Percentiles rank a stretch among this genome's conserved stretches.
Conservation (phyloP, 2,797 vertebrate genomes). For the Megalops cyprinoides region DNA sequence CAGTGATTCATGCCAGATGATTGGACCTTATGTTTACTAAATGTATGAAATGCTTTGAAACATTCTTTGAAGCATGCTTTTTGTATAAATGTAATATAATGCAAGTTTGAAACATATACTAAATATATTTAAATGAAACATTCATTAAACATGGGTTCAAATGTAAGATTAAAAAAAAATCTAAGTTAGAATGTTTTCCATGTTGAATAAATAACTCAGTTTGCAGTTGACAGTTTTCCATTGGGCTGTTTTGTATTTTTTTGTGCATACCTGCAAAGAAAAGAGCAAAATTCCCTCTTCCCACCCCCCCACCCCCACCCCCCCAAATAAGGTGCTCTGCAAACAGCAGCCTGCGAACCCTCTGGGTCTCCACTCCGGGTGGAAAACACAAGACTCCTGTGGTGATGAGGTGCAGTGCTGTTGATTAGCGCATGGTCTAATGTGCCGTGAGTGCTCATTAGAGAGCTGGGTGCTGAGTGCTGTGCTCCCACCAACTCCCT, state of each 20-base stretch:
- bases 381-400: neutral
- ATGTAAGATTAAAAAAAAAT: neutral
- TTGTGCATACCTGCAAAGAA: neutral
- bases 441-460: neutral
- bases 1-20: neutral
- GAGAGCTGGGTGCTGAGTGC: neutral
- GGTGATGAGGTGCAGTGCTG: neutral
- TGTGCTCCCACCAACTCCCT: neutral
- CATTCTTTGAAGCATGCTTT: too few relatives aligned
- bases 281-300: neutral
- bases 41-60: neutral
- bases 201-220: neutral
- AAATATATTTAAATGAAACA: too few relatives aligned
- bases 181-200: neutral
- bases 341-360: neutral
- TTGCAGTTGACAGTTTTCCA: too few relatives aligned
- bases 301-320: neutral
- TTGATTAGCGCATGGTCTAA: neutral
- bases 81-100: too few relatives aligned
- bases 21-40: neutral
- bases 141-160: neutral
- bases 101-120: too few relatives aligned
- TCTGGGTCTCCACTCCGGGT: neutral
- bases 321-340: neutral
- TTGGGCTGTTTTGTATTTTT: too few relatives aligned